phyloP scores from a whole-genome alignment of 2,888 invertebrate genomes.

The Chymomyza caudatula region DNA sequence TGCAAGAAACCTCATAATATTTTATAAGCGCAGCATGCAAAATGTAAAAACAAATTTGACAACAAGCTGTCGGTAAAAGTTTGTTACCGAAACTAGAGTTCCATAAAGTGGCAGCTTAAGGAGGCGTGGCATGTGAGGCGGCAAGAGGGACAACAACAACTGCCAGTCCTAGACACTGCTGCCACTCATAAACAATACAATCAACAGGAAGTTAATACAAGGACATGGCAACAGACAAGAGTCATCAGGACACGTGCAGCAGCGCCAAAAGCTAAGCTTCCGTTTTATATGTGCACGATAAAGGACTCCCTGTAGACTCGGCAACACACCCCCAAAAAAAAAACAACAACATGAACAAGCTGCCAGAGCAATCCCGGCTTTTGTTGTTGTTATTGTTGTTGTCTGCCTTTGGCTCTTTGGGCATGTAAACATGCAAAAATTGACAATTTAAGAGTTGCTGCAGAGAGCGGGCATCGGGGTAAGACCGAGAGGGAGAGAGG shows the following conservation, averaged over 20 bases:
- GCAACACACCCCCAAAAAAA: not conserved
- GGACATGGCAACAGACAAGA: conserved; percentile 8
- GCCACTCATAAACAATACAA: conserved; percentile 51
- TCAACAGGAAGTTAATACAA: conserved; percentile 47
- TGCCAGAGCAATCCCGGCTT: not conserved
- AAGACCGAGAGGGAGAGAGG: not conserved
- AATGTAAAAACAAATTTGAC: not conserved
- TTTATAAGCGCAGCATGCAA: not conserved
- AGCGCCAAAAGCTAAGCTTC: conserved; percentile 3
- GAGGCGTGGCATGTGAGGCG: not conserved
- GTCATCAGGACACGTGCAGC: not conserved
- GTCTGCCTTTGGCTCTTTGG: conserved; percentile 11
- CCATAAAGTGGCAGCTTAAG: not conserved
- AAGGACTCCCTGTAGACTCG: not conserved
- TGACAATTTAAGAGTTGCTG: conserved; percentile 50
- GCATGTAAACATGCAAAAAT: conserved; percentile 58
- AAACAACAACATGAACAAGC: not conserved
- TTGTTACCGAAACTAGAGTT: not conserved
- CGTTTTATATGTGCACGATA: not conserved
- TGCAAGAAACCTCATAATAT: too few species aligned
- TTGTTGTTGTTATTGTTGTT: not conserved
- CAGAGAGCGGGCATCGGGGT: not conserved
- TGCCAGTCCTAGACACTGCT: conserved; percentile 12
- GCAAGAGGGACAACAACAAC: too few species aligned
- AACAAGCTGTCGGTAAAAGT: not conserved